These are phyloP conservation scores for Bacillus rossius DNA, from an alignment of 1,140 invertebrate species.

Conservation along the genomic window DNA sequence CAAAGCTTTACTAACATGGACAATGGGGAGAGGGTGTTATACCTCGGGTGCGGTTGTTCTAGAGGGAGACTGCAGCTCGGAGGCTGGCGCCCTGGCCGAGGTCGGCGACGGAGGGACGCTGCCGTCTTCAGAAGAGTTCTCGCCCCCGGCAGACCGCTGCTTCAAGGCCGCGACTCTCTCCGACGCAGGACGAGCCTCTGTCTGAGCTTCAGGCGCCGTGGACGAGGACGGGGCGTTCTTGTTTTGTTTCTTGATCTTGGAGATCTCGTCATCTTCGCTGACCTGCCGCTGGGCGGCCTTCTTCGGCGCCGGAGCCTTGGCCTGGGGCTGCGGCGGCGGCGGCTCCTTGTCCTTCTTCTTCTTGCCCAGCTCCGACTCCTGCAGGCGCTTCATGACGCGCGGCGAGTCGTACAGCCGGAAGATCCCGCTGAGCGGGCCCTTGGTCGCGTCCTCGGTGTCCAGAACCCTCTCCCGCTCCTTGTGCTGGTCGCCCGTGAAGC, in stretches of 20 bases:
- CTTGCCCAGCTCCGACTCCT: slow-evolving; percentile 70
- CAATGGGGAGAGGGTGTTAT: neutral
- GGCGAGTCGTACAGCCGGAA: slow-evolving; percentile 84
- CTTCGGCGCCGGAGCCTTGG: slow-evolving; percentile 27
- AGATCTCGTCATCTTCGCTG: slow-evolving; percentile 86
- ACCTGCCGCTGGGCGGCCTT: slow-evolving; percentile 49
- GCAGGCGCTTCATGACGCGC: slow-evolving; percentile 79
- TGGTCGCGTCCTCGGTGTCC: slow-evolving; percentile 83
- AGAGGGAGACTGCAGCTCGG: neutral
- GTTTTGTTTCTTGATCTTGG: slow-evolving; percentile 83
- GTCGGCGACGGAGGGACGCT: slow-evolving; percentile 28
- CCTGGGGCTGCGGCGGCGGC: slow-evolving; percentile 43
- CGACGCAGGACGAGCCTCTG: slow-evolving; percentile 11
- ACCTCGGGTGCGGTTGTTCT: slow-evolving; percentile 37
- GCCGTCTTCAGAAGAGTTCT: slow-evolving; percentile 31
- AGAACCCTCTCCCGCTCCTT: slow-evolving; percentile 73
- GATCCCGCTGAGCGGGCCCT: slow-evolving; percentile 85
- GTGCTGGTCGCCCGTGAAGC: slow-evolving; percentile 33
- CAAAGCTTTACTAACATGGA: too few relatives aligned
- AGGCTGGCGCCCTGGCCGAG: slow-evolving; percentile 16
- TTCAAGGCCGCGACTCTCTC: slow-evolving; percentile 45
- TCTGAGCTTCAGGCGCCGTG: slow-evolving; percentile 40
- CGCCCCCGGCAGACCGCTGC: slow-evolving; percentile 14
- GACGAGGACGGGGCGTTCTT: slow-evolving; percentile 56
- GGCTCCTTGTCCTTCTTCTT: slow-evolving; percentile 61